A percentile compares a stretch with the other conserved stretches of the same genome.
phyloP scores from a whole-genome alignment of 2,888 invertebrate species.

The Meghimatium bilineatum region DNA sequence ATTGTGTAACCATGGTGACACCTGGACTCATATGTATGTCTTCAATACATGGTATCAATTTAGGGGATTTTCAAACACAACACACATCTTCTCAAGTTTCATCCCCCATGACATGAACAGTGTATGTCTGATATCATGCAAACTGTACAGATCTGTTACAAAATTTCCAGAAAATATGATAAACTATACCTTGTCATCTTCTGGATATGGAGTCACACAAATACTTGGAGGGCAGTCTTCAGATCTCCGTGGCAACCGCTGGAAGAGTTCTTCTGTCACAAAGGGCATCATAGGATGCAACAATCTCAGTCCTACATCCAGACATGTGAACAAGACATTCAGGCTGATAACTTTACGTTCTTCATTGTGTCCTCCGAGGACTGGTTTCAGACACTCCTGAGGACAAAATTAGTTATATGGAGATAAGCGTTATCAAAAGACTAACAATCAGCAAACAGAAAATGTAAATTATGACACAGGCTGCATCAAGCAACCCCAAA shows the following conservation, averaged over 20 bases:
- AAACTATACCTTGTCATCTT: slow-evolving; percentile 73
- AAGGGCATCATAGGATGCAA: slow-evolving; percentile 98
- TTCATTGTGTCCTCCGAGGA: slow-evolving; percentile 82
- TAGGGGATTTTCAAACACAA: no score
- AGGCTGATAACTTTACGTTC: slow-evolving; percentile 82
- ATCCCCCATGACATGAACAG: no score
- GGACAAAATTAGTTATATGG: no score
- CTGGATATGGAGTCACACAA: slow-evolving; percentile 91
- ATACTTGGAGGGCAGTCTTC: slow-evolving; percentile 84
- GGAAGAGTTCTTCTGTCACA: slow-evolving; percentile 95
- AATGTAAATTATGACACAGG: no score
- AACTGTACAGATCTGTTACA: background rate
- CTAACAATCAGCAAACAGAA: no score
- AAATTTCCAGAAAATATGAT: background rate
- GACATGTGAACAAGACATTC: slow-evolving; percentile 86
- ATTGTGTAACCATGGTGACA: no score
- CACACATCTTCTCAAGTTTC: no score
- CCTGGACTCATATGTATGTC: no score
- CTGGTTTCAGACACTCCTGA: slow-evolving; percentile 89
- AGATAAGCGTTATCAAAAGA: no score
- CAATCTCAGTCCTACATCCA: slow-evolving; percentile 90
- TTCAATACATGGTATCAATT: no score
- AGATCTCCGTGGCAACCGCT: slow-evolving; percentile 84
- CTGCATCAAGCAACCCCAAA: no score
- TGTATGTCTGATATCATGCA: no score